phyloP scores from a whole-genome alignment of 2,888 invertebrate genomes.

The Drosophila helvetica region DNA sequence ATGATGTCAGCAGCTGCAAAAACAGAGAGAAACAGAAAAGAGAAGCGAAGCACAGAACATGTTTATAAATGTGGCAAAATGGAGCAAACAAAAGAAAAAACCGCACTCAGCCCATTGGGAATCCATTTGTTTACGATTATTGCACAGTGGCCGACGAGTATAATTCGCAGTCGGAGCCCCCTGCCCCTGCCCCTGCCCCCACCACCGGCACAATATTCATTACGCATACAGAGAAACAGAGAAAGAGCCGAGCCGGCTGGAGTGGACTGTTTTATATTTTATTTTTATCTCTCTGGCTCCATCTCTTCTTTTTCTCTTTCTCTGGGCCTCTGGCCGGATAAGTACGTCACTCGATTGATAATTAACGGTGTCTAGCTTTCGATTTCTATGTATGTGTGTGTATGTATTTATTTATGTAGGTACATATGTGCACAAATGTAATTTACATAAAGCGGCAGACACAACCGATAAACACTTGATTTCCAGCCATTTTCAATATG shows the following conservation, averaged over 20 bases:
- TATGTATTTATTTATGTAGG: background rate
- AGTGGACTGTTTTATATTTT: constrained; percentile 10
- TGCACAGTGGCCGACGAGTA: constrained; percentile 45
- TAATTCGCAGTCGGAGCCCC: constrained; percentile 42
- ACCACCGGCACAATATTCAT: constrained; percentile 18
- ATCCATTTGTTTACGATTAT: constrained; percentile 64
- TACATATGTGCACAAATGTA: constrained; percentile 22
- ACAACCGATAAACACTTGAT: constrained; percentile 44
- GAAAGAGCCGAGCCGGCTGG: background rate
- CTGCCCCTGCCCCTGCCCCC: background rate
- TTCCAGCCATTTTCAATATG: no score
- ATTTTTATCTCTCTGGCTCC: constrained; percentile 32
- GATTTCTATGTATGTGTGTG: constrained; percentile 42
- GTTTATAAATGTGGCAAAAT: constrained; percentile 33
- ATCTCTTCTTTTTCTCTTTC: constrained; percentile 3
- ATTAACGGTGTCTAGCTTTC: constrained; percentile 68
- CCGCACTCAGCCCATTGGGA: constrained; percentile 38
- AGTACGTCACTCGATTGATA: constrained; percentile 55
- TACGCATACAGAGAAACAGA: constrained; percentile 14
- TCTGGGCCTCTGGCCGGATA: constrained; percentile 33
- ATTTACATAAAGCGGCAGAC: constrained; percentile 40
- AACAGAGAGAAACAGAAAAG: constrained; percentile 25
- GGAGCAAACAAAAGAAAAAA: constrained; percentile 25
- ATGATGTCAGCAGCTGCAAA: constrained; percentile 68
- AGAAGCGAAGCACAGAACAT: constrained; percentile 16